These are phyloP conservation scores for Agapetus fuscipes DNA, from an alignment of 2,888 invertebrate species.

Conservation along the genomic window DNA sequence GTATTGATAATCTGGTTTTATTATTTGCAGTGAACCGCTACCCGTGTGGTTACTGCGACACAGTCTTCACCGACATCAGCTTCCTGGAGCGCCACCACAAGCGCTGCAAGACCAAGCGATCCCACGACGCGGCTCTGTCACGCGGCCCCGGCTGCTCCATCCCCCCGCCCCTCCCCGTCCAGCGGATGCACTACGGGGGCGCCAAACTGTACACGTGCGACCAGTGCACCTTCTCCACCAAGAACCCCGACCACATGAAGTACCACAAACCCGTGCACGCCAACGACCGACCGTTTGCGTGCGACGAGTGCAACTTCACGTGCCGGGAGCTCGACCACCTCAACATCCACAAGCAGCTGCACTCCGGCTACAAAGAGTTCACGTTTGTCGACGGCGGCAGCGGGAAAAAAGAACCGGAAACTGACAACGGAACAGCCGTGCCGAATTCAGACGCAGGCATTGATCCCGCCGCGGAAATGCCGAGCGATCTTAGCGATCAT, in stretches of 20 bases:
- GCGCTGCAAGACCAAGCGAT: conserved; percentile 14
- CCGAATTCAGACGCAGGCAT: not conserved
- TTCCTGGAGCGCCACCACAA: conserved; percentile 17
- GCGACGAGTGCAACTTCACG: conserved; percentile 14
- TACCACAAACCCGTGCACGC: conserved; percentile 15
- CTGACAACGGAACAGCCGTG: not conserved
- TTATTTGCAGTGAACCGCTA: conserved; percentile 14
- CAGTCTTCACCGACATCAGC: conserved; percentile 16
- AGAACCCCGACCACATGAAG: conserved; percentile 15
- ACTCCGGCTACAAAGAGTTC: conserved; percentile 7
- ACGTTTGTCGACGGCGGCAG: conserved; percentile 4
- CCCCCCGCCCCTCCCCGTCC: not conserved
- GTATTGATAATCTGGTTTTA: too few relatives aligned
- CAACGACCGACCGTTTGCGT: conserved; percentile 11
- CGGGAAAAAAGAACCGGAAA: conserved; percentile 1
- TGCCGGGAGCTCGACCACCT: conserved; percentile 10
- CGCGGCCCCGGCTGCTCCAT: not conserved
- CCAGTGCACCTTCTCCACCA: conserved; percentile 13
- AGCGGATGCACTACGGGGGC: not conserved
- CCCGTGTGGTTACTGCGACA: conserved; percentile 16
- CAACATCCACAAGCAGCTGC: conserved; percentile 11
- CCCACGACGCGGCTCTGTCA: not conserved
- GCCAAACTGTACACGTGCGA: conserved; percentile 9
- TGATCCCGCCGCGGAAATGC: not conserved
- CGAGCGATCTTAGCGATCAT: not conserved